These are phyloP conservation scores for Drosophila truncata DNA, from an alignment of 1,140 invertebrate genomes.

Conservation along the genomic window DNA sequence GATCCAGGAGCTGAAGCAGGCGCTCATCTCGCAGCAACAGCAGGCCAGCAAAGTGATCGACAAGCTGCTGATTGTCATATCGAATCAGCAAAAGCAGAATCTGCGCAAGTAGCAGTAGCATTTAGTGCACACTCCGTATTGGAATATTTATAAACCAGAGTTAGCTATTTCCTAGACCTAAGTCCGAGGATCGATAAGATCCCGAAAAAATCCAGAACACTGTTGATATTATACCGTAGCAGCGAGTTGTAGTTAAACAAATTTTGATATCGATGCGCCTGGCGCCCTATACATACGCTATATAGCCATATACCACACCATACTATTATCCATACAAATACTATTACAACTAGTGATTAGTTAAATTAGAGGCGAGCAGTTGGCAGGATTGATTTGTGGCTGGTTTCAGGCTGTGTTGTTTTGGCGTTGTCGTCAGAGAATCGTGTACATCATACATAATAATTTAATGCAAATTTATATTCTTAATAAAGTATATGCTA, in stretches of 20 bases:
- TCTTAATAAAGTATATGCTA: slow-evolving; percentile 56
- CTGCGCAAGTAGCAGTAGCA: slow-evolving; percentile 75
- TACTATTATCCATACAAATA: slow-evolving; percentile 53
- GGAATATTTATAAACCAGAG: slow-evolving; percentile 46
- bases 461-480: slow-evolving; percentile 61
- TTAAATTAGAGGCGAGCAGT: slow-evolving; percentile 68
- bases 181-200: slow-evolving; percentile 16
- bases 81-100: slow-evolving; percentile 84
- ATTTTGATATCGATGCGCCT: slow-evolving; percentile 56
- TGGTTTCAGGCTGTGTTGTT: slow-evolving; percentile 81
- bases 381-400: slow-evolving; percentile 73
- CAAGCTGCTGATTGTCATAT: slow-evolving; percentile 83
- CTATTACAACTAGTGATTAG: slow-evolving; percentile 59
- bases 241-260: slow-evolving; percentile 58
- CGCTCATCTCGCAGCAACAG: slow-evolving; percentile 85
- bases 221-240: slow-evolving; percentile 77
- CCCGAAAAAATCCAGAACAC: slow-evolving; percentile 48
- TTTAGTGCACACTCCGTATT: slow-evolving; percentile 40
- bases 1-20: slow-evolving; percentile 88
- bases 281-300: slow-evolving; percentile 53
- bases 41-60: slow-evolving; percentile 85
- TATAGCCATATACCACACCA: slow-evolving; percentile 55
- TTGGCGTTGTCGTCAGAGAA: slow-evolving; percentile 74
- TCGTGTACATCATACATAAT: slow-evolving; percentile 63
- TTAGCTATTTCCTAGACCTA: slow-evolving; percentile 22